Conservation (phyloP, 30 jellyfish, hydroid and myxozoan species). For the Morbakka virulenta region DNA sequence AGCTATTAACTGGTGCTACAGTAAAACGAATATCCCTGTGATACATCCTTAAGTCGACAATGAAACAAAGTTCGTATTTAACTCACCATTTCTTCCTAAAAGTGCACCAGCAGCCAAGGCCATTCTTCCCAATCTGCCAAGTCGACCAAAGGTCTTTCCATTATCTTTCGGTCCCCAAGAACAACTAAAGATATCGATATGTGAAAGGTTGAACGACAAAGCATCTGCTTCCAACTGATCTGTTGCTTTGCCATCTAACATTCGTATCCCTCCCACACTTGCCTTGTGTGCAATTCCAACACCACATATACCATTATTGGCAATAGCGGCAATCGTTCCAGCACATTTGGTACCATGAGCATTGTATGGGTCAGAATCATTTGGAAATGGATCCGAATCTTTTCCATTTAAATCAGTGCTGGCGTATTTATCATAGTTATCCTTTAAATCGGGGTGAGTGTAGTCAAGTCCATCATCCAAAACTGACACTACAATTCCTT, state of each 20-base stretch:
- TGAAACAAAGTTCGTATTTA: neutral
- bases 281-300: slow-evolving; percentile 95
- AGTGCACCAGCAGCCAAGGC: slow-evolving; percentile 91
- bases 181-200: slow-evolving; percentile 95
- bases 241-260: slow-evolving; percentile 96
- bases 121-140: slow-evolving; percentile 88
- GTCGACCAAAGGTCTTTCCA: slow-evolving; percentile 97
- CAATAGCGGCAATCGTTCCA: slow-evolving; percentile 98
- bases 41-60: neutral
- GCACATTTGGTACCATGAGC: slow-evolving; percentile 99
- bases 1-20: too few relatives aligned
- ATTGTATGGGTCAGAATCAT: slow-evolving; percentile 93
- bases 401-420: slow-evolving; percentile 93
- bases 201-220: slow-evolving; percentile 75
- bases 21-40: too few relatives aligned
- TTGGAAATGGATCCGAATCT: slow-evolving; percentile 95
- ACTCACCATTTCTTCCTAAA: slow-evolving; percentile 88
- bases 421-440: slow-evolving; percentile 85
- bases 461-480: slow-evolving; percentile 98
- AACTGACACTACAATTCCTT: slow-evolving; percentile 83
- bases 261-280: slow-evolving; percentile 87
- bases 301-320: slow-evolving; percentile 92
- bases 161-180: slow-evolving; percentile 99
- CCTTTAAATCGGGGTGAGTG: slow-evolving; percentile 92
- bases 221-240: slow-evolving; percentile 98